Conservation (phyloP, 1,140 invertebrate genomes). For the Ceratosolen fusciceps region DNA sequence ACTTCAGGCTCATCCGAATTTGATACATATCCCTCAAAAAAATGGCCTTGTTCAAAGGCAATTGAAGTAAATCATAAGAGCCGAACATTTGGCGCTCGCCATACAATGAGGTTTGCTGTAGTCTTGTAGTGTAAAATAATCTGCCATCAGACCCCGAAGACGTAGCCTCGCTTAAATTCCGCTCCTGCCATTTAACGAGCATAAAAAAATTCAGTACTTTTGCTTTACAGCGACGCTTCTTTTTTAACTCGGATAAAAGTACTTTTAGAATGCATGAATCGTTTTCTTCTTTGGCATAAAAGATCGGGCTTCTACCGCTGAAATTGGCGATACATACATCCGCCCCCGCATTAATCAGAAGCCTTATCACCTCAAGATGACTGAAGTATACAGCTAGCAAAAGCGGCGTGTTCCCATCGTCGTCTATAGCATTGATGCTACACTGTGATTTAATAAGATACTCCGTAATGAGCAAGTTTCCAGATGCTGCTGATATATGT, state of each 20-base stretch:
- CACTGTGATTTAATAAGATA: not conserved
- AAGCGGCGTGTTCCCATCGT: not conserved
- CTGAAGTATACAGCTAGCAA: not conserved
- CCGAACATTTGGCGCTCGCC: not conserved
- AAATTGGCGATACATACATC: not conserved
- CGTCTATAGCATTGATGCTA: not conserved
- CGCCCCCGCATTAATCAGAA: not conserved
- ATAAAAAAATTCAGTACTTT: not conserved
- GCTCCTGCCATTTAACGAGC: not conserved
- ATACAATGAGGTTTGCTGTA: not conserved
- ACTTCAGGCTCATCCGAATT: not conserved
- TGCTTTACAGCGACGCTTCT: not conserved
- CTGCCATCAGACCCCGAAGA: not conserved
- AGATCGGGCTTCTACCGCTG: not conserved
- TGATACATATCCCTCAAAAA: not conserved
- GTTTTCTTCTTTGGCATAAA: not conserved
- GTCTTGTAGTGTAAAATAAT: not conserved
- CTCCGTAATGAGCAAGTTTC: not conserved
- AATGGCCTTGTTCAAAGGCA: not conserved
- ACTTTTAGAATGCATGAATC: no score
- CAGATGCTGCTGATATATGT: not conserved
- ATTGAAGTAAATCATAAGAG: not conserved
- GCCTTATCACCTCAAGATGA: not conserved
- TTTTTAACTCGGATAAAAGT: not conserved
- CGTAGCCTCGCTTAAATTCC: not conserved